Percentiles rank a stretch among this genome's conserved stretches.
phyloP scores from a whole-genome alignment of 2,888 invertebrate species.

The Xanthorhoe designata region DNA sequence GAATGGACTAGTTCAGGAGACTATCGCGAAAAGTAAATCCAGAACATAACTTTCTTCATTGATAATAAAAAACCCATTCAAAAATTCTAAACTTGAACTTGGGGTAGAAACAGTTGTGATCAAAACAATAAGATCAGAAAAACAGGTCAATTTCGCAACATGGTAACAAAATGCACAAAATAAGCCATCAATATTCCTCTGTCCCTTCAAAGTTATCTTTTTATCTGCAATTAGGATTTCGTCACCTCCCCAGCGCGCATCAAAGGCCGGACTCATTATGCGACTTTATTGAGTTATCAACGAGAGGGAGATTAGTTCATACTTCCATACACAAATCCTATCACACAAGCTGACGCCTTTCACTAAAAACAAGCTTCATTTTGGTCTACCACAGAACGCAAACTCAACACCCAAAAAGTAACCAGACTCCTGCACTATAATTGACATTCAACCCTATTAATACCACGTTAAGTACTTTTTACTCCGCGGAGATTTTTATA shows the following conservation, averaged over 20 bases:
- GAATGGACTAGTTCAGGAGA: too few relatives aligned
- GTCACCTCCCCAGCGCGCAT: conserved; percentile 72
- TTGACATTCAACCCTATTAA: conserved; percentile 44
- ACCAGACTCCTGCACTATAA: conserved; percentile 48
- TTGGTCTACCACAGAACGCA: conserved; percentile 77
- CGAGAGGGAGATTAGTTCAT: conserved; percentile 83
- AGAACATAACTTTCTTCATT: not conserved
- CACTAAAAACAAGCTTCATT: conserved; percentile 80
- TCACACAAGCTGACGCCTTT: conserved; percentile 86
- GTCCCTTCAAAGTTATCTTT: conserved; percentile 79
- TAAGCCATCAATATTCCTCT: conserved; percentile 59
- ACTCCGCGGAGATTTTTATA: conserved; percentile 16
- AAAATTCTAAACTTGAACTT: not conserved
- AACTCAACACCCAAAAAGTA: conserved; percentile 51
- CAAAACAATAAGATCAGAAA: conserved; percentile 1
- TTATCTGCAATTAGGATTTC: conserved; percentile 85
- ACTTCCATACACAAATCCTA: conserved; percentile 85
- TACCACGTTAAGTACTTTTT: conserved; percentile 26
- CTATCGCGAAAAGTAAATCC: not conserved
- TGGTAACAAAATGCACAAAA: conserved; percentile 48
- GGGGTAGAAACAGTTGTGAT: not conserved
- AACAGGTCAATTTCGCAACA: conserved; percentile 36
- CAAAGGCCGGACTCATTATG: conserved; percentile 83
- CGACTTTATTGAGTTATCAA: conserved; percentile 84
- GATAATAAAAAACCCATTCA: not conserved